phyloP scores from a whole-genome alignment of 2,888 invertebrate genomes.

The Heteropelma amictum region DNA sequence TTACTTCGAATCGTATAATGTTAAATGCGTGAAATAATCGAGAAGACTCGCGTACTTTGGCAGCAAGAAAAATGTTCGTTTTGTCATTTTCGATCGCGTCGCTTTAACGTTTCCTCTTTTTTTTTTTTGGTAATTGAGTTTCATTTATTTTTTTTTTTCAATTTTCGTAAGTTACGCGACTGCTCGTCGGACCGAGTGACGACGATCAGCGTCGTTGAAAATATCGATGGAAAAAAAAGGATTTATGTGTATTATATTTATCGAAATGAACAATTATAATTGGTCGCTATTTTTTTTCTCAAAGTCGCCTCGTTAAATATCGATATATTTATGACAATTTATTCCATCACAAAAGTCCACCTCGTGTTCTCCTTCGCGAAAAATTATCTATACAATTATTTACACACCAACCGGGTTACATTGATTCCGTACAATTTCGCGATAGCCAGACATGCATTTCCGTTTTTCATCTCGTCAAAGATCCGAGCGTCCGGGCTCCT shows the following conservation, averaged over 20 bases:
- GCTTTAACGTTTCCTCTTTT: not conserved
- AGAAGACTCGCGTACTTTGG: conserved; percentile 30
- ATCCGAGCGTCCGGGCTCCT: not conserved
- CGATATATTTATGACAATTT: conserved; percentile 11
- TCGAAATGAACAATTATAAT: not conserved
- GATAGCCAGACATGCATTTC: conserved; percentile 9
- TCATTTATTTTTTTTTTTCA: not conserved
- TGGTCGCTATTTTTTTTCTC: conserved; percentile 14
- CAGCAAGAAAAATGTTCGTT: too few species aligned
- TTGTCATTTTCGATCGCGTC: not conserved
- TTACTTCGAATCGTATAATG: not conserved
- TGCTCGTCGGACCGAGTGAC: not conserved
- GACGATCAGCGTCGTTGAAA: too few species aligned
- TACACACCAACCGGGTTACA: conserved; percentile 62
- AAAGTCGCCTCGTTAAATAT: not conserved
- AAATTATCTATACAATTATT: conserved; percentile 73
- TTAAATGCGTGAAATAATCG: not conserved
- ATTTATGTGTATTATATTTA: not conserved
- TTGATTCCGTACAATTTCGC: conserved; percentile 27
- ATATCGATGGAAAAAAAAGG: not conserved
- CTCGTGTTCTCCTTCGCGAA: conserved; percentile 35
- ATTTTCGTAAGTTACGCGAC: not conserved
- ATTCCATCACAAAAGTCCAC: conserved; percentile 54
- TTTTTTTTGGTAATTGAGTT: not conserved
- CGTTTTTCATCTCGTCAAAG: not conserved